These are phyloP conservation scores for Pagetopsis macropterus DNA, from an alignment of 2,797 vertebrate species.

Conservation along the genomic window DNA sequence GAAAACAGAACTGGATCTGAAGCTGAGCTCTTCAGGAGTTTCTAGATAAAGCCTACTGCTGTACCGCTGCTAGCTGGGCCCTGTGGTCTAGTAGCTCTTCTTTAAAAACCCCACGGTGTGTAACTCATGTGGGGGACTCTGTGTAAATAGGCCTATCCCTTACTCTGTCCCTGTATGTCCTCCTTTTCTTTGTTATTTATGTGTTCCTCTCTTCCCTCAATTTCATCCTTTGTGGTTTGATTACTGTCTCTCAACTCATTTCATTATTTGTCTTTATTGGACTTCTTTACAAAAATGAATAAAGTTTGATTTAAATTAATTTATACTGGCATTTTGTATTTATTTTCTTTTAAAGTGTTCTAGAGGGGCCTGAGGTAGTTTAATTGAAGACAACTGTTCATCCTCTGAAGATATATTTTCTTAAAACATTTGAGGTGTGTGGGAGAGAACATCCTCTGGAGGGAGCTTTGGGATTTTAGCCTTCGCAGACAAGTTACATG, in stretches of 20 bases:
- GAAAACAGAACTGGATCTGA: conserved; percentile 75
- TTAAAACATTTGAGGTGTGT: too few relatives aligned
- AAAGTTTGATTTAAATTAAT: conserved; percentile 74
- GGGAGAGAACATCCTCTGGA: too few relatives aligned
- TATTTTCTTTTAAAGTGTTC: too few relatives aligned
- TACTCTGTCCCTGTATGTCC: conserved; percentile 24
- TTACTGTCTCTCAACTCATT: conserved; percentile 50
- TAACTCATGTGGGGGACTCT: conserved; percentile 33
- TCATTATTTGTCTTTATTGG: conserved; percentile 56
- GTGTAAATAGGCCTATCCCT: conserved; percentile 49
- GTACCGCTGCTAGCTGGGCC: conserved; percentile 65
- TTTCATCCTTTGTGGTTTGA: conserved; percentile 32
- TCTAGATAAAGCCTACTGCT: conserved; percentile 58
- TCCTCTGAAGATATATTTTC: too few relatives aligned
- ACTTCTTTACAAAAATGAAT: conserved; percentile 65
- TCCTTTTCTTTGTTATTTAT: conserved; percentile 50
- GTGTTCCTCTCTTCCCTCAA: conserved; percentile 19
- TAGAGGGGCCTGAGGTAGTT: too few relatives aligned
- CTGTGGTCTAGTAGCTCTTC: conserved; percentile 44
- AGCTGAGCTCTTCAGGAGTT: conserved; percentile 42
- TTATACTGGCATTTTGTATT: not conserved
- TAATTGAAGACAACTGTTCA: too few relatives aligned
- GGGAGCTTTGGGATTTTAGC: too few relatives aligned
- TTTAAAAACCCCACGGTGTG: not conserved
- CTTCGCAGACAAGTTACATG: too few relatives aligned